phyloP scores from a whole-genome alignment of 2,113 vertebrate species.

The Paramormyrops kingsleyae region DNA sequence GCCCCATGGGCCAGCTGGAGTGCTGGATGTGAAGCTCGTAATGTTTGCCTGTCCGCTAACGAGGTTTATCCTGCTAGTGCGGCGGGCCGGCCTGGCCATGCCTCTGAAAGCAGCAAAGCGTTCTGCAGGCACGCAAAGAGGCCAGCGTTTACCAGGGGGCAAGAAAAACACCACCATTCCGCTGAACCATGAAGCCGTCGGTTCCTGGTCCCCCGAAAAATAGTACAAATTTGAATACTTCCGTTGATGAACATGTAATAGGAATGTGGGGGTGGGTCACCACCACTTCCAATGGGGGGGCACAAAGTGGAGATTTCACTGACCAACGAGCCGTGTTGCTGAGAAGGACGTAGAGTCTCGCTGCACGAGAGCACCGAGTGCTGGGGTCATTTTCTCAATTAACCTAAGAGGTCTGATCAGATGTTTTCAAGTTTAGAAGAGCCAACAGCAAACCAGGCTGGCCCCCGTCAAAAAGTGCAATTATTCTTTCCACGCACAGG shows the following conservation, averaged over 20 bases:
- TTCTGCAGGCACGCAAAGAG: not conserved
- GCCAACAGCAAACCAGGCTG: not conserved
- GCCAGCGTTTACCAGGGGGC: not conserved
- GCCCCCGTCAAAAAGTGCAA: not conserved
- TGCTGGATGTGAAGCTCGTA: not conserved
- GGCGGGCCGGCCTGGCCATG: not conserved
- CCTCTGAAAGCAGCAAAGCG: not conserved
- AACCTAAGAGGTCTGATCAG: slow-evolving; percentile 32
- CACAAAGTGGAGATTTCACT: not conserved
- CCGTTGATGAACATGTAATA: not conserved
- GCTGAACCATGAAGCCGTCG: not conserved
- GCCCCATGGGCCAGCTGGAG: not conserved
- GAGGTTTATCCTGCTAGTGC: not conserved
- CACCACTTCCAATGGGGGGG: not conserved
- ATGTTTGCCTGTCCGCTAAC: not conserved
- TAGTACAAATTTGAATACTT: not conserved
- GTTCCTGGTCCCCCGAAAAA: not conserved
- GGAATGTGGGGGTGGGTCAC: not conserved
- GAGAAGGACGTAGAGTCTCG: not conserved
- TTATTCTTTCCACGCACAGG: not conserved
- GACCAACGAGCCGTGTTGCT: not conserved
- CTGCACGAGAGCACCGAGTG: not conserved
- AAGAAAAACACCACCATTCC: not conserved
- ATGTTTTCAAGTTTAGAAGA: not conserved
- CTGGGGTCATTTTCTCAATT: not conserved